These are phyloP conservation scores for Agrypnia vestita DNA, from an alignment of 1,140 invertebrate genomes.

Conservation along the genomic window DNA sequence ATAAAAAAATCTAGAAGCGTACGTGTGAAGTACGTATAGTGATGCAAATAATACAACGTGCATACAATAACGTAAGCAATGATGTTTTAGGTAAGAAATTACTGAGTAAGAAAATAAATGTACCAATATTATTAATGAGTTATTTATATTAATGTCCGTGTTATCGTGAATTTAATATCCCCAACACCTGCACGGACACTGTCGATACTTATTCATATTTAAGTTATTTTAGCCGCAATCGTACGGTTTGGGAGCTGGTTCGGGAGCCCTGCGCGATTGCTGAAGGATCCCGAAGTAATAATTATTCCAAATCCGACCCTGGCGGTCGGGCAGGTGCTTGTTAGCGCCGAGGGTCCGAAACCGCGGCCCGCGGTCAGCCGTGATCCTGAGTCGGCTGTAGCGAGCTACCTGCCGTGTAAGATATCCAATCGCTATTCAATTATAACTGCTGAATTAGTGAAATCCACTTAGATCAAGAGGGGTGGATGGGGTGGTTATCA, in stretches of 20 bases:
- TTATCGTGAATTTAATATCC: conserved; percentile 13
- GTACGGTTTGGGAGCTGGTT: conserved; percentile 3
- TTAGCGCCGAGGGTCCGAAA: not conserved
- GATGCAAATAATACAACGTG: no score
- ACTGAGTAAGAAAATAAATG: not conserved
- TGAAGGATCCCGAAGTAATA: conserved; percentile 7
- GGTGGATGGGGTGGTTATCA: not conserved
- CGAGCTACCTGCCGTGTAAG: not conserved
- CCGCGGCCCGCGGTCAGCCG: conserved; percentile 20
- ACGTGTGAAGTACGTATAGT: no score
- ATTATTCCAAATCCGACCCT: conserved; percentile 20
- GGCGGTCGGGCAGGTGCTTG: conserved; percentile 14
- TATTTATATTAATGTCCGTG: not conserved
- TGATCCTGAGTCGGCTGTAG: not conserved
- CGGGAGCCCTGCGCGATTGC: not conserved
- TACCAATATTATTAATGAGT: no score
- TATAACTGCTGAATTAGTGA: not conserved
- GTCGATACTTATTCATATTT: conserved; percentile 30
- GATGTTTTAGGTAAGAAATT: no score
- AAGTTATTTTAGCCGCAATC: not conserved
- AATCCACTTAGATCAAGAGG: not conserved
- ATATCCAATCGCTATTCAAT: not conserved
- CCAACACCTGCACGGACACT: not conserved
- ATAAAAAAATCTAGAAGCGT: no score
- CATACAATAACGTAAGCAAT: no score